Base-by-base conservation (phyloP, 2,888 invertebrate genomes). In the Drosophila robusta region DNA sequence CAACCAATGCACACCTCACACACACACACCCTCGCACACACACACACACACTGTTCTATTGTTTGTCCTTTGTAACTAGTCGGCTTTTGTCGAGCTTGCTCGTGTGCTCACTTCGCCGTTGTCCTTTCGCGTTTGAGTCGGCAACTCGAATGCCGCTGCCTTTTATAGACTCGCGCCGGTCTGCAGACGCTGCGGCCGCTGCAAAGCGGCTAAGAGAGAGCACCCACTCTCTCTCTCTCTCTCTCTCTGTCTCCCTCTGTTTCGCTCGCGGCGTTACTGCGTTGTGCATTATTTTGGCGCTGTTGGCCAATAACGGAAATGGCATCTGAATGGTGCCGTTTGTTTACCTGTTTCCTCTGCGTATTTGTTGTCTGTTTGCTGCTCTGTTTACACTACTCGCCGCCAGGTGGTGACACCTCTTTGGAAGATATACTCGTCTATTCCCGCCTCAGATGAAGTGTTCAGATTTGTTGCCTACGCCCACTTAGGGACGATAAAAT, bases 151-250 rank as follows among this genome's bases (percentile, higher is more conserved):
- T 70, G 86, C 84, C 78, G 89, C 89, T 74, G 75, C 66, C 79
- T 91, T 90, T 89, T 91, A 91, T 91, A 91, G 88, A 71, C 83
- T 90, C 63, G 79, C 68, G 34, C 71, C 81, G 81, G 78, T 54
- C 34, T 69, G 68, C 68, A 54, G 52, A 34, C 58, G 34, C 24
- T 38, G 57, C 54, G 61, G 49, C 38, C 16, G 62, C 69, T 73
- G 69, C 82, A 76, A 75, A 67, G 61, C 56, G 41, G 41, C 61
- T 2, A 24, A 16, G 29, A 62, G 63, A 26, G 44, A 41, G 24
- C 38, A 34, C 45, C 2, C 41, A 39, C 47, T 16, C 12, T 22
- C 32, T 26, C 29, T 0, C 14, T 42, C 34, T 46, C 55, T 52
- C 51, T 52, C 38, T 36, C 34, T 41, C 16, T 22, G 22, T 6